Conservation (phyloP, 2,888 invertebrate species). For the Gymnosoma rotundatum region DNA sequence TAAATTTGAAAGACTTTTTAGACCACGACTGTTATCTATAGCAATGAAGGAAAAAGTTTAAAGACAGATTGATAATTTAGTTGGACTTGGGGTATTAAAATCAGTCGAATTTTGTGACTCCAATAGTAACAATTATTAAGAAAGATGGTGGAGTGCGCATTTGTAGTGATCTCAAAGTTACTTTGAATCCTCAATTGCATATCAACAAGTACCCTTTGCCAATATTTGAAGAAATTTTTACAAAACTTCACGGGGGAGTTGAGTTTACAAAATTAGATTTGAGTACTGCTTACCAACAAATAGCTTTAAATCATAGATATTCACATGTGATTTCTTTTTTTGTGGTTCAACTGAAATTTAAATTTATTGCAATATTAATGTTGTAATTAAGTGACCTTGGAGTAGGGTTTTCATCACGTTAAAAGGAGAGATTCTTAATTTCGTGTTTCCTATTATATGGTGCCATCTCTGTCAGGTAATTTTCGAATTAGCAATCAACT, state of each 20-base stretch:
- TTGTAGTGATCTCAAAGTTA: slow-evolving; percentile 60
- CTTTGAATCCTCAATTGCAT: slow-evolving; percentile 71
- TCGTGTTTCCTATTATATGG: no score
- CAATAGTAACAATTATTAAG: slow-evolving; percentile 73
- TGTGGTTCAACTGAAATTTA: no score
- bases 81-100: slow-evolving; percentile 48
- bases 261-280: slow-evolving; percentile 43
- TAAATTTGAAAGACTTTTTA: slow-evolving; percentile 62
- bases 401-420: no score
- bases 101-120: slow-evolving; percentile 54
- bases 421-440: no score
- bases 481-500: no score
- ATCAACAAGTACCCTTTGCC: slow-evolving; percentile 70
- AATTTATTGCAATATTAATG: no score
- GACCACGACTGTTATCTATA: slow-evolving; percentile 53
- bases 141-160: slow-evolving; percentile 71
- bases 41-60: slow-evolving; percentile 54
- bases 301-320: slow-evolving; percentile 75
- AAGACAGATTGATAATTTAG: slow-evolving; percentile 53
- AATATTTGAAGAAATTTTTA: slow-evolving; percentile 72
- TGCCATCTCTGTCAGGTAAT: no score
- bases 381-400: no score
- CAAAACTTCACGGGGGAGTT: slow-evolving; percentile 50
- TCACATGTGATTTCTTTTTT: no score
- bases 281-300: slow-evolving; percentile 77